A percentile compares a stretch with the other conserved stretches of the same genome.
Conservation (phyloP, 2,888 invertebrate species). For the Rhagium mordax region DNA sequence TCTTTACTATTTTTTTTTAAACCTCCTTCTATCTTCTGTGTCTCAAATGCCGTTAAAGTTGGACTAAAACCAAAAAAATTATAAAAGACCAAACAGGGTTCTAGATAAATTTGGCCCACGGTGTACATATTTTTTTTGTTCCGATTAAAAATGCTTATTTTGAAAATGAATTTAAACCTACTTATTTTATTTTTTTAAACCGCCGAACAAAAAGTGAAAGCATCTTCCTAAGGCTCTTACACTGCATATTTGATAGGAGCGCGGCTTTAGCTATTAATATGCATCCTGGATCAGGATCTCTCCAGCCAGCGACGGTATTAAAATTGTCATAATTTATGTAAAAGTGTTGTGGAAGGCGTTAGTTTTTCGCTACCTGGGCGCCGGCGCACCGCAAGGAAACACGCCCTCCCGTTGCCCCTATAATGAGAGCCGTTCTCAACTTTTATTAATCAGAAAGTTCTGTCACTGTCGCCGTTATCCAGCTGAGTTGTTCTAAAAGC, state of each 20-base stretch:
- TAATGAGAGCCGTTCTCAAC: slow-evolving; percentile 56
- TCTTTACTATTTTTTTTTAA: no score
- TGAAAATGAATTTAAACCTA: no score
- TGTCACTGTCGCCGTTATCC: slow-evolving; percentile 50
- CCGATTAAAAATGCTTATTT: no score
- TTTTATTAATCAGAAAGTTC: slow-evolving; percentile 63
- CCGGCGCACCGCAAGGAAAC: slow-evolving; percentile 39
- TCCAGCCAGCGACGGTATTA: slow-evolving; percentile 2
- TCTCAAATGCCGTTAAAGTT: no score
- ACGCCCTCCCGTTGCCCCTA: slow-evolving; percentile 49
- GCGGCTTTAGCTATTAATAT: slow-evolving; percentile 11
- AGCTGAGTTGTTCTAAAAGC: slow-evolving; percentile 34
- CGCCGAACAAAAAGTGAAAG: not conserved
- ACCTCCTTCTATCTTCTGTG: no score
- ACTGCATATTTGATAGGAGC: not conserved
- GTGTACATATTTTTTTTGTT: no score
- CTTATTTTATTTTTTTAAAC: no score
- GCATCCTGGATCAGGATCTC: slow-evolving; percentile 9
- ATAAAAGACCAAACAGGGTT: no score
- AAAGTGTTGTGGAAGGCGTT: slow-evolving; percentile 36
- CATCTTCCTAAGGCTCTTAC: not conserved
- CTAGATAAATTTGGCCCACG: no score
- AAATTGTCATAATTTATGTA: slow-evolving; percentile 34
- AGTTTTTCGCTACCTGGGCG: slow-evolving; percentile 36
- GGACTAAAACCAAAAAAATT: no score